Base-by-base conservation (phyloP, 2,113 vertebrate genomes). In the Dicaeum eximium region DNA sequence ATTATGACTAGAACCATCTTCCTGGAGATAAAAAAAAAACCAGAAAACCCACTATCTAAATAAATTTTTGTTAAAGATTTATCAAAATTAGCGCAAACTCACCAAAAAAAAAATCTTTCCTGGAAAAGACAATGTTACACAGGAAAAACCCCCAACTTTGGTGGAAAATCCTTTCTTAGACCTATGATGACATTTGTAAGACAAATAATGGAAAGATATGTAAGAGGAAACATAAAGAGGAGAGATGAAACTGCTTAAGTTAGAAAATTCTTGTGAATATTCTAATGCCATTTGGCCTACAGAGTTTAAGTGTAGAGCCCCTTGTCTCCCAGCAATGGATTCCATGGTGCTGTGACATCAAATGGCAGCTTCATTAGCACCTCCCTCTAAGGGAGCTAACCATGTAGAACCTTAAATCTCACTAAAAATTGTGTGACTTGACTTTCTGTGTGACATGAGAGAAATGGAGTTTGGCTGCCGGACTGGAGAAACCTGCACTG, bases 391-490 rank as follows among this genome's bases (percentile, higher is more conserved):
- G 22, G 33, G 7, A 78, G 1, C 1, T 40, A 73, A 44, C 27
- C 2, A n/a, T 16, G 56, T 70, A 5, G 14, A 74, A 37, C 30
- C 18, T 14, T 60, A 58, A 60, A 87, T 74, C 18, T 77, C 58
- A 42, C n/a, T 51, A 35, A 33, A 56, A 30, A 7, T 35, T 30
- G 2, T 54, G 15, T 31, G 38, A 33, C 13, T 83, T 56, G 9
- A 40, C 44, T 83, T 80, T 40, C 9, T 38, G 1, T 7, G 22
- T 15, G 22, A 3, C 0, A 0, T 74, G 30, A 74, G 40, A 62
- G 30, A 66, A 84, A 40, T 14, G 4, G 45, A 19, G 7, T 56
- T 74, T 58, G 30, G 2, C 11, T 71, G 19, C 7, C 27, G 51
- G 31, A 30, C 5, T 45, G 27, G 12, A 70, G 69, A 77, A 81